Evolutionary conservation across 2,797 vertebrate species (phyloP).

Genomic region (Buphagus erythrorhynchus): DNA sequence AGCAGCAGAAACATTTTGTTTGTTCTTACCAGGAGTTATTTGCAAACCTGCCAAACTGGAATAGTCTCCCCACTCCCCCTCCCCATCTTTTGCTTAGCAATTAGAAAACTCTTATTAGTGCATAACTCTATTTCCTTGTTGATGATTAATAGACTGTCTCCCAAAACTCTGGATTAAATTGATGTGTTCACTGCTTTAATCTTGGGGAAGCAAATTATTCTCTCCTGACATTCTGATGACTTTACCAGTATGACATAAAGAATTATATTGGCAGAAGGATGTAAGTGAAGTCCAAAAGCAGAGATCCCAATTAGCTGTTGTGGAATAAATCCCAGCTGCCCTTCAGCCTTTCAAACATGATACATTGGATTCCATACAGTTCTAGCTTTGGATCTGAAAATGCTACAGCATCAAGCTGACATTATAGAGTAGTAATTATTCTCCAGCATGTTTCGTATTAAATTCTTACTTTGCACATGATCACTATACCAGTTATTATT

Average conservation of each 20-base stretch:
- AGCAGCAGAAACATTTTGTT: constrained; percentile 25
- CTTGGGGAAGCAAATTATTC: background rate
- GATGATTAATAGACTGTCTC: background rate
- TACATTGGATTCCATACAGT: background rate
- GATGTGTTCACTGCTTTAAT: constrained; percentile 9
- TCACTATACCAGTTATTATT: background rate
- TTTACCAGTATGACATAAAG: background rate
- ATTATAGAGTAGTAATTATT: background rate
- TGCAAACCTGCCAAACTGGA: constrained; percentile 29
- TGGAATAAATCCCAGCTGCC: constrained; percentile 28
- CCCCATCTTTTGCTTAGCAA: background rate
- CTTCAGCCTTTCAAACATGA: constrained; percentile 13
- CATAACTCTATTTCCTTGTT: background rate
- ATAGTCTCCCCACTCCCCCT: background rate
- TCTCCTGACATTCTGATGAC: constrained; percentile 28
- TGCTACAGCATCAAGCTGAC: background rate
- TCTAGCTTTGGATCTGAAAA: background rate
- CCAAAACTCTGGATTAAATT: background rate
- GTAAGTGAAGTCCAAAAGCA: constrained; percentile 1
- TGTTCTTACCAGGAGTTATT: constrained; percentile 43
- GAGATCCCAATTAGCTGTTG: constrained; percentile 30
- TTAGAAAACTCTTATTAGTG: constrained; percentile 10
- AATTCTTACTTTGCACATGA: background rate
- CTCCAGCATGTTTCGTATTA: background rate
- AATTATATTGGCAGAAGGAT: constrained; percentile 23